Evolutionary conservation across 1,140 invertebrate genomes (phyloP).

Genomic region (Sitophilus oryzae): DNA sequence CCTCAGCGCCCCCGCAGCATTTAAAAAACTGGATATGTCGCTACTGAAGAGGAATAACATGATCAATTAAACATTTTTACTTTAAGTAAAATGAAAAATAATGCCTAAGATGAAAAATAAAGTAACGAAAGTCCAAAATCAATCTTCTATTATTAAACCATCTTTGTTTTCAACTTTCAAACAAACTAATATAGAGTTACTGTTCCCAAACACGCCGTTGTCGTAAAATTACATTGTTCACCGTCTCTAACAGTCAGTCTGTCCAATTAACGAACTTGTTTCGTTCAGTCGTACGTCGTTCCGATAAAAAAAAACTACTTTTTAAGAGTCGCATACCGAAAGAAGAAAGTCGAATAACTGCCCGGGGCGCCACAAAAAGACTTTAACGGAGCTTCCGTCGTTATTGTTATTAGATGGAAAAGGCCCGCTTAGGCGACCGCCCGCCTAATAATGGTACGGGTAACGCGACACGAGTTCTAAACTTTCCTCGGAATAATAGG

Average conservation of each 20-base stretch:
- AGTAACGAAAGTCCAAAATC: too few species aligned
- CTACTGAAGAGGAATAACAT: too few species aligned
- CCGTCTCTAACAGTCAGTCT: conserved; percentile 16
- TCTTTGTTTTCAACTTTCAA: too few species aligned
- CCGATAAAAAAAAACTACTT: conserved; percentile 20
- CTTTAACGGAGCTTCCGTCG: background rate
- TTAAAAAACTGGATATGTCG: too few species aligned
- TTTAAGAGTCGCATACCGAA: conserved; percentile 10
- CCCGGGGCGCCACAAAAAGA: background rate
- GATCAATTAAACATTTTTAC: too few species aligned
- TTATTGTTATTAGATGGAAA: conserved; percentile 4
- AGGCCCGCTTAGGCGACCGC: background rate
- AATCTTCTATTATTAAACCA: too few species aligned
- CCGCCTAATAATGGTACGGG: conserved; percentile 2
- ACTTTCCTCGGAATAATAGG: too few species aligned
- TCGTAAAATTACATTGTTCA: too few species aligned
- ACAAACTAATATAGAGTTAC: conserved; percentile 10
- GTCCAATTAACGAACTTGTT: conserved; percentile 20
- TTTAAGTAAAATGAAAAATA: too few species aligned
- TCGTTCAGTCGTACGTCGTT: conserved; percentile 16
- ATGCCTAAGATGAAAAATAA: too few species aligned
- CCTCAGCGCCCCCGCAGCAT: too few species aligned
- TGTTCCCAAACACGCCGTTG: conserved; percentile 7
- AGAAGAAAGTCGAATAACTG: conserved; percentile 9
- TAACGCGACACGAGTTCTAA: too few species aligned